phyloP scores from a whole-genome alignment of 2,888 invertebrate species.

The Ariolimax columbianus region DNA sequence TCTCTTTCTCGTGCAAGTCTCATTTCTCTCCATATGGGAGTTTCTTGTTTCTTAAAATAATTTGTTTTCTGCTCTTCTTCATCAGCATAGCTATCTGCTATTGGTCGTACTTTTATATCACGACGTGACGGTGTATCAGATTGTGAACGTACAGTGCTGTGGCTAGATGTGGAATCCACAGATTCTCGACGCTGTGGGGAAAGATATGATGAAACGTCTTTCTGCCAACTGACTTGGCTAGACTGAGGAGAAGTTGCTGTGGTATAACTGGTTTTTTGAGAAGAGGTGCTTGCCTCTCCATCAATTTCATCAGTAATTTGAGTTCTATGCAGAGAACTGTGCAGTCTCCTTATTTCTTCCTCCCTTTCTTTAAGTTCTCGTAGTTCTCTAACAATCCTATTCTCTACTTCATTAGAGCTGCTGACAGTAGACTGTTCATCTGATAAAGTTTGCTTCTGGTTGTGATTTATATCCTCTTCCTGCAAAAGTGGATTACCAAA shows the following conservation, averaged over 20 bases:
- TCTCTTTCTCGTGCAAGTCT: constrained; percentile 80
- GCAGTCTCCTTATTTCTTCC: constrained; percentile 78
- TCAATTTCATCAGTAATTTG: constrained; percentile 8
- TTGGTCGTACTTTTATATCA: constrained; percentile 36
- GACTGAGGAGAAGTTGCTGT: background rate
- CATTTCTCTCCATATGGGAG: constrained; percentile 81
- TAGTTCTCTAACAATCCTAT: constrained; percentile 80
- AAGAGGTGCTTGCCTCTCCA: constrained; percentile 16
- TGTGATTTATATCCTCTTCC: constrained; percentile 54
- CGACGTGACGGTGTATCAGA: constrained; percentile 46
- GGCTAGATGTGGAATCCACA: constrained; percentile 62
- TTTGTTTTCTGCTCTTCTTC: constrained; percentile 51
- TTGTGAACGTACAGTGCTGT: constrained; percentile 59
- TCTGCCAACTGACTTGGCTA: constrained; percentile 59
- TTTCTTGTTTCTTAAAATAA: constrained; percentile 74
- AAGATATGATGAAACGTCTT: constrained; percentile 64
- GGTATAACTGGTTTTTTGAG: background rate
- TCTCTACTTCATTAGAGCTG: constrained; percentile 73
- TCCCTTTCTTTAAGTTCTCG: constrained; percentile 80
- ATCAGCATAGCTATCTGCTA: constrained; percentile 3
- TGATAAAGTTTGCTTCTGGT: constrained; percentile 54
- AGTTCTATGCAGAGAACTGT: constrained; percentile 27
- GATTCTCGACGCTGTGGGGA: constrained; percentile 58
- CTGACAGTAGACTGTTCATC: constrained; percentile 68
- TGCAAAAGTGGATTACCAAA: background rate